phyloP scores from a whole-genome alignment of 2,113 vertebrate species.

The Condylura cristata region DNA sequence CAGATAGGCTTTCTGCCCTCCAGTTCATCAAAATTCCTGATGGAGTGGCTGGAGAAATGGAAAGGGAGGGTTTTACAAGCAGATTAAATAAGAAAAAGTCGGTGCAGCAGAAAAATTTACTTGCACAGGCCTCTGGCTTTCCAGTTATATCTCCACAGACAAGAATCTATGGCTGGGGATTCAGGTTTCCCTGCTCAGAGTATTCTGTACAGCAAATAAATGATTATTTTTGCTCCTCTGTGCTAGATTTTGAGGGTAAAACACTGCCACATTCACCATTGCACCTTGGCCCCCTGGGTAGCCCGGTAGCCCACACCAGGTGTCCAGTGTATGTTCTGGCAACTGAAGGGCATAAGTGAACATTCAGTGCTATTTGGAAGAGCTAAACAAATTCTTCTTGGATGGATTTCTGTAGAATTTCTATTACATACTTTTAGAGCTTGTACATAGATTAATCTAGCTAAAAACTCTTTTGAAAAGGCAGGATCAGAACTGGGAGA shows the following conservation, averaged over 20 bases:
- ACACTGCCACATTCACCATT: background rate
- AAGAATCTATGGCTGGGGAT: background rate
- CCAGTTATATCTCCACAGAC: background rate
- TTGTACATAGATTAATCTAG: constrained; percentile 11
- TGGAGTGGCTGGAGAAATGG: constrained; percentile 55
- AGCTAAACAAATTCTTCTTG: constrained; percentile 13
- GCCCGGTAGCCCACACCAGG: background rate
- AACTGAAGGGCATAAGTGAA: background rate
- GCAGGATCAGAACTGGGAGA: background rate
- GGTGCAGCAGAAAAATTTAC: constrained; percentile 42
- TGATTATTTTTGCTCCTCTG: background rate
- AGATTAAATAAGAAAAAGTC: constrained; percentile 61
- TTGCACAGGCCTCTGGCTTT: background rate
- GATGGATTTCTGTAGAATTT: constrained; percentile 27
- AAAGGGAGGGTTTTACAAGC: constrained; percentile 54
- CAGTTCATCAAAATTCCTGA: constrained; percentile 73
- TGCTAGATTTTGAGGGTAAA: background rate
- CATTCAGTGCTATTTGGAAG: background rate
- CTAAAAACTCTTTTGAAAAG: constrained; percentile 54
- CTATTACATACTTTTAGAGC: background rate
- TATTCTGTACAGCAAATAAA: background rate
- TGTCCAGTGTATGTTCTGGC: background rate
- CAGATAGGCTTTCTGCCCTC: constrained; percentile 71
- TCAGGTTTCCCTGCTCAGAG: background rate
- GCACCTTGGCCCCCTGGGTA: background rate